These are phyloP conservation scores for Galerucella nymphaeae DNA, from an alignment of 2,888 invertebrate genomes.

Conservation along the genomic window DNA sequence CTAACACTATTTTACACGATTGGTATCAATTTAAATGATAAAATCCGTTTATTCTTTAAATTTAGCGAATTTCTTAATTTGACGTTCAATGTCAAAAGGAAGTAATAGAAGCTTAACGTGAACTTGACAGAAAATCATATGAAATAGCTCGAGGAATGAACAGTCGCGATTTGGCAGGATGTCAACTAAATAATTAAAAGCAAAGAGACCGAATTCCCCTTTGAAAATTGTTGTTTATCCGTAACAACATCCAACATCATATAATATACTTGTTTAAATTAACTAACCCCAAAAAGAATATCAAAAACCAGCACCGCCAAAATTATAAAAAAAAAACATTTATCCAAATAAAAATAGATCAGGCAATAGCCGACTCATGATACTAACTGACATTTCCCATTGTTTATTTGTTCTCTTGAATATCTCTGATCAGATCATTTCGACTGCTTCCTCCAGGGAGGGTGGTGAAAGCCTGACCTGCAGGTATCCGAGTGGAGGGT, in stretches of 20 bases:
- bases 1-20: constrained; percentile 4
- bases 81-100: background rate
- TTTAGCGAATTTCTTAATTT: no score
- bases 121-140: constrained; percentile 7
- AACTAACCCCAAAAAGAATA: constrained; percentile 20
- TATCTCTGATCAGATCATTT: no score
- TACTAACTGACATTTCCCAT: background rate
- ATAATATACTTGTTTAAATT: constrained; percentile 18
- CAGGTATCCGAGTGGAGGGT: no score
- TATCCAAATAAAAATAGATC: constrained; percentile 1
- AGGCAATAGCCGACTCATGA: background rate
- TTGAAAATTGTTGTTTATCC: constrained; percentile 33
- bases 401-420: no score
- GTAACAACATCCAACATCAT: constrained; percentile 23
- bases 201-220: constrained; percentile 32
- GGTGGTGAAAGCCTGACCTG: no score
- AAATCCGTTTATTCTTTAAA: background rate
- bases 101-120: background rate
- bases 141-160: constrained; percentile 9
- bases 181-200: constrained; percentile 32
- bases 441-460: no score
- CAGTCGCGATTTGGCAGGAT: constrained; percentile 21
- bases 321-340: background rate
- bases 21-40: background rate
- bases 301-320: background rate